Conservation (phyloP, 2,113 vertebrate species). For the Ammodytes dubius region DNA sequence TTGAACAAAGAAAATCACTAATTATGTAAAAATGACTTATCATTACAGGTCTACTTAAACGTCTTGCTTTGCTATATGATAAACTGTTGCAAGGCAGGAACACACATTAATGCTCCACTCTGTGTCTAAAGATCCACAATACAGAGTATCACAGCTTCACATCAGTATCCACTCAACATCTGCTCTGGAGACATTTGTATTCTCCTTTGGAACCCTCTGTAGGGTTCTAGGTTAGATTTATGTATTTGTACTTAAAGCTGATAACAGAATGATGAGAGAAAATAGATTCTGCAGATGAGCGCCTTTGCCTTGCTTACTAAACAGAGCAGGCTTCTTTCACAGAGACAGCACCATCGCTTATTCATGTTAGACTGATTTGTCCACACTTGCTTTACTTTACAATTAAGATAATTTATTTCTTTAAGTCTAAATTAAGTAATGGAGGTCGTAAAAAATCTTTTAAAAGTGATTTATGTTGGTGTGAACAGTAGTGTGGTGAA, state of each 20-base stretch:
- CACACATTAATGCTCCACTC: too few species aligned
- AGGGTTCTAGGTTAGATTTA: conserved; percentile 46
- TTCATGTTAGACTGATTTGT: conserved; percentile 36
- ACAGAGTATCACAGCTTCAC: neutral
- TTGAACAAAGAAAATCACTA: neutral
- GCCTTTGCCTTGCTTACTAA: conserved; percentile 55
- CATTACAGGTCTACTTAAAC: neutral
- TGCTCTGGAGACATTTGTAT: conserved; percentile 48
- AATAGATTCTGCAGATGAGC: conserved; percentile 56
- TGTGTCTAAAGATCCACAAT: conserved; percentile 10
- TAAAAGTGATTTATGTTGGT: conserved; percentile 2
- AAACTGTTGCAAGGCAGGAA: neutral
- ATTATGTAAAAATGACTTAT: neutral
- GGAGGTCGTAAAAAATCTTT: conserved; percentile 8
- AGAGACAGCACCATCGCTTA: conserved; percentile 30
- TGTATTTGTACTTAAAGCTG: conserved; percentile 59
- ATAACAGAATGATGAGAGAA: conserved; percentile 58
- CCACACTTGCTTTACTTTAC: conserved; percentile 2
- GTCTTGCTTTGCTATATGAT: neutral
- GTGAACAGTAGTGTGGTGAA: neutral
- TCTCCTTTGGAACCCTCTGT: conserved; percentile 42
- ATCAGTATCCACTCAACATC: conserved; percentile 52
- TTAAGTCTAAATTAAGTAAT: conserved; percentile 22
- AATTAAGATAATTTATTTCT: conserved; percentile 18
- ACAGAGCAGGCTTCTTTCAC: conserved; percentile 15